phyloP scores from a whole-genome alignment of 2,888 invertebrate genomes.

The Monoplex corrugatus region DNA sequence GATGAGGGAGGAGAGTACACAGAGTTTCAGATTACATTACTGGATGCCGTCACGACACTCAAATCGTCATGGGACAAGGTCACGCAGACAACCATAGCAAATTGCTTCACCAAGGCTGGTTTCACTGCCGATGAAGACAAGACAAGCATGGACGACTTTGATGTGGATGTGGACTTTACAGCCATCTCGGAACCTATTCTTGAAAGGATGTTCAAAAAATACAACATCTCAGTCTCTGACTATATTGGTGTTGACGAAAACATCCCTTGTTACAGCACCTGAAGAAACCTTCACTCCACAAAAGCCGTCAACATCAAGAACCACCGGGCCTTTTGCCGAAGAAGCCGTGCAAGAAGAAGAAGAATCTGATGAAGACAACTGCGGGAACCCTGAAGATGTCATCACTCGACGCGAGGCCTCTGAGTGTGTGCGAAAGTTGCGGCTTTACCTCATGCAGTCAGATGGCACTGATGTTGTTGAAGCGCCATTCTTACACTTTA shows the following conservation, averaged over 20 bases:
- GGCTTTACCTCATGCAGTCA: not conserved
- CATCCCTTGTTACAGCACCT: not conserved
- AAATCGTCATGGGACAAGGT: not conserved
- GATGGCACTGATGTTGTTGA: not conserved
- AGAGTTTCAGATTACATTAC: not conserved
- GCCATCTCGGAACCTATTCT: not conserved
- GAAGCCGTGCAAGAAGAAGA: not conserved
- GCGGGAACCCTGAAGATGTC: not conserved
- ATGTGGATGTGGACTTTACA: not conserved
- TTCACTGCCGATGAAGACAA: slow-evolving; percentile 4
- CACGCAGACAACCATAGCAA: not conserved
- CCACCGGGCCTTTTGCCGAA: not conserved
- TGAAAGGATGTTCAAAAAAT: not conserved
- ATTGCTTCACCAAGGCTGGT: slow-evolving; percentile 8
- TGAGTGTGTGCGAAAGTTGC: not conserved
- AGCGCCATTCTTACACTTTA: not conserved
- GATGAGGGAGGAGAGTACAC: not conserved
- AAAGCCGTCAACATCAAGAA: not conserved
- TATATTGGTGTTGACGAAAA: not conserved
- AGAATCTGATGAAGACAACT: not conserved
- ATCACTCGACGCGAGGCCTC: not conserved
- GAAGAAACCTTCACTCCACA: not conserved
- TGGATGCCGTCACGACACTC: not conserved
- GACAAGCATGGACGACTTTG: not conserved
- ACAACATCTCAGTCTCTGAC: not conserved